These are phyloP conservation scores for Balanococcus diminutus DNA, from an alignment of 2,888 invertebrate genomes.

Conservation along the genomic window DNA sequence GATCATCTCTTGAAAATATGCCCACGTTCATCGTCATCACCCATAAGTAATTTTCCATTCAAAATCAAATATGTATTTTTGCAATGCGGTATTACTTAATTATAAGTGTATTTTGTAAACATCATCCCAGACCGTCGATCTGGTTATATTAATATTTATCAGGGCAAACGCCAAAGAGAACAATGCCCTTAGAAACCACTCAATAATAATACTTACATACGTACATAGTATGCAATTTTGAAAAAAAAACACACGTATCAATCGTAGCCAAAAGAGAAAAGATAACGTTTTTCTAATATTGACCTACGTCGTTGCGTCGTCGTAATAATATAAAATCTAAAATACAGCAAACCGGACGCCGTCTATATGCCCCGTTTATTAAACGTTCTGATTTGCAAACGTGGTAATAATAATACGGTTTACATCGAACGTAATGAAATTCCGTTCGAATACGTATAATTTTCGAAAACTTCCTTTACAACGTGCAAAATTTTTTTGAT, in stretches of 20 bases:
- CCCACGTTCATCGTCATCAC: too few relatives aligned
- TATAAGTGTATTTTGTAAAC: not conserved
- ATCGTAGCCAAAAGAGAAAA: too few relatives aligned
- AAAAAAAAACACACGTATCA: not conserved
- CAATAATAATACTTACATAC: not conserved
- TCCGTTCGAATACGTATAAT: not conserved
- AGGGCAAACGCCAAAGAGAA: not conserved
- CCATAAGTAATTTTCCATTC: too few relatives aligned
- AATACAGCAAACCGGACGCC: not conserved
- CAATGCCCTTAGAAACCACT: not conserved
- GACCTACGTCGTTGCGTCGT: not conserved
- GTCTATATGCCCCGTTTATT: not conserved
- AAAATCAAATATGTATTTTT: too few relatives aligned
- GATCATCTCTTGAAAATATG: too few relatives aligned
- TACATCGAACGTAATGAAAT: not conserved
- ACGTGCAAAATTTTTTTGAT: not conserved
- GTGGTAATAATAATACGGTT: not conserved
- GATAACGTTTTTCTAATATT: not conserved
- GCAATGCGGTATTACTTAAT: too few relatives aligned
- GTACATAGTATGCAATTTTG: not conserved
- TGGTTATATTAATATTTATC: not conserved
- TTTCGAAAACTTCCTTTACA: not conserved
- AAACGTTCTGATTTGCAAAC: not conserved
- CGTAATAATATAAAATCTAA: not conserved
- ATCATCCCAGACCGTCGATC: not conserved